A percentile compares a stretch with the other conserved stretches of the same genome.
Conservation (phyloP, 2,113 vertebrate genomes). For the Cavia porcellus region DNA sequence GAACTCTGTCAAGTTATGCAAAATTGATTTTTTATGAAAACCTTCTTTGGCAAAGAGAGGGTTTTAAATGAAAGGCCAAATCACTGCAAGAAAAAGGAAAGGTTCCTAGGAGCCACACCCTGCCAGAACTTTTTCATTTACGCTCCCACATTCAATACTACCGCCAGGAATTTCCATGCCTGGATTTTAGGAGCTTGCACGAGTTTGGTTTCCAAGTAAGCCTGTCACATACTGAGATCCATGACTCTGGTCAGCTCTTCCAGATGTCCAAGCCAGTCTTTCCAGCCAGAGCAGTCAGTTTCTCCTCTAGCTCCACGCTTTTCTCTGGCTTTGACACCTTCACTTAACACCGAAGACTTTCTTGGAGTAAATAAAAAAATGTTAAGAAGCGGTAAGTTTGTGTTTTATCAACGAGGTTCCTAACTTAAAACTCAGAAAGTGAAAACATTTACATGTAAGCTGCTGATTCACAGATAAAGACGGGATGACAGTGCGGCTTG, state of each 20-base stretch:
- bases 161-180: too few species aligned
- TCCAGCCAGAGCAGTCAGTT: neutral
- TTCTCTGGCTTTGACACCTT: neutral
- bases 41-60: neutral
- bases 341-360: neutral
- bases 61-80: neutral
- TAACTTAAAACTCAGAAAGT: neutral
- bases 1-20: neutral
- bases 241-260: neutral
- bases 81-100: neutral
- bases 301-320: neutral
- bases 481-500: too few species aligned
- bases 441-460: rapidly evolving
- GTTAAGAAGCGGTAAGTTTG: neutral
- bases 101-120: neutral
- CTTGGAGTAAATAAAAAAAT: neutral
- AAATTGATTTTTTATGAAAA: neutral
- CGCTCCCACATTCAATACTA: too few species aligned
- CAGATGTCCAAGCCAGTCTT: neutral
- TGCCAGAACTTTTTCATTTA: neutral
- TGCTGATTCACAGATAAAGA: neutral
- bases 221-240: neutral
- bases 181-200: neutral
- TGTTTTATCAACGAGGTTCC: neutral
- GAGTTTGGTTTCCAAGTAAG: neutral